These are phyloP conservation scores for Crotophaga sulcirostris DNA, from an alignment of 2,113 vertebrate species.

Conservation along the genomic window DNA sequence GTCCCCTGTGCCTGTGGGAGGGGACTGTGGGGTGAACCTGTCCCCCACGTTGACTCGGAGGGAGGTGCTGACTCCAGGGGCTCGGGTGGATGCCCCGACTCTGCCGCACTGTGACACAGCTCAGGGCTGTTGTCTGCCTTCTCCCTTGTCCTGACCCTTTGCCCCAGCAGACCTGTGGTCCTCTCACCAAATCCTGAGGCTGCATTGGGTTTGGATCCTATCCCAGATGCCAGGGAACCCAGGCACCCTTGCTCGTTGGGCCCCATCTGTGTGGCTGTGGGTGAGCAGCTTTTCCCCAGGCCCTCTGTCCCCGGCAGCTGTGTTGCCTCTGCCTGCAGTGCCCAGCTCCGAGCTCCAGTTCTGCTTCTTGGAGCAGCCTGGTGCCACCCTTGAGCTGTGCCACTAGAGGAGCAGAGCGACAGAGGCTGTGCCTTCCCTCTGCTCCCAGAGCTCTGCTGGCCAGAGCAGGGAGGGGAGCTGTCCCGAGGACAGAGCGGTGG, in stretches of 20 bases:
- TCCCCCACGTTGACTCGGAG: not conserved
- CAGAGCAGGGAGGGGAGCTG: accelerated
- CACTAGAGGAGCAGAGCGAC: not conserved
- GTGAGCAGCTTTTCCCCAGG: not conserved
- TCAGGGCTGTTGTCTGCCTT: not conserved
- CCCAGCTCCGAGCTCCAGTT: not conserved
- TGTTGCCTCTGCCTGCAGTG: accelerated
- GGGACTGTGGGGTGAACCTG: not conserved
- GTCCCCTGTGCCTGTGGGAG: not conserved
- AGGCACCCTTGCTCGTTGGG: not conserved
- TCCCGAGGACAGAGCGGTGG: not conserved
- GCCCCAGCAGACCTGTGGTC: not conserved
- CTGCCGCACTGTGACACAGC: not conserved
- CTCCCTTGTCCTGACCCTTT: not conserved
- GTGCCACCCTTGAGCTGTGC: not conserved
- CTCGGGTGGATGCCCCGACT: not conserved
- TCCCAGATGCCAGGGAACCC: not conserved
- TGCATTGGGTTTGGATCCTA: not conserved
- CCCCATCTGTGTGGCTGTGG: not conserved
- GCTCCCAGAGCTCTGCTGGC: not conserved
- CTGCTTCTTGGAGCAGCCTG: not conserved
- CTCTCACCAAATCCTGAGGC: not conserved
- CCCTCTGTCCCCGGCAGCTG: accelerated
- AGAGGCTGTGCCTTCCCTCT: accelerated
- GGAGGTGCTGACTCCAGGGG: not conserved